Evolutionary conservation across 2,888 invertebrate genomes (phyloP), one percentile per base, ranked within the genome.

Genomic region (Phytoseiulus persimilis): DNA sequence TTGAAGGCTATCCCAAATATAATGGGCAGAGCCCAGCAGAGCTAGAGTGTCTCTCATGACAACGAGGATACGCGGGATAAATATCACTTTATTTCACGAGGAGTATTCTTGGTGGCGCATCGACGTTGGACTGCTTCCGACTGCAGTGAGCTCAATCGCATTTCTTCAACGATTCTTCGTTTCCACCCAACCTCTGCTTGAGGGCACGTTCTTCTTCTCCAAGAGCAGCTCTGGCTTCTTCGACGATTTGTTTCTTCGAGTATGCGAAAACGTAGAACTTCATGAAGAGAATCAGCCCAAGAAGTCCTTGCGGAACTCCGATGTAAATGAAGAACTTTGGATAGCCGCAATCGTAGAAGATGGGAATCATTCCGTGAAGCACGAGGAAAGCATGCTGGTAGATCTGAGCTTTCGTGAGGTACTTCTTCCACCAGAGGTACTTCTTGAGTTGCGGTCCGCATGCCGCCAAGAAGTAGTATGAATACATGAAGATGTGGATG

Each of bases 351-450:
- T 87, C 87, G 32, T 87, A 87, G 87, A 87, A 87, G n/a, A 87
- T 45, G 32, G 87, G 87, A 3, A 87, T 32, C 87, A 87, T 33
- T 87, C 87, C 87, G 39, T 87, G 87, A 39, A 87, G 87, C 32
- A 87, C 87, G 87, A 87, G 87, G 87, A 87, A 87, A 28, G 31
- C 45, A 33, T 87, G 87, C 0, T 87, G 87, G 87, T 87, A 87
- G 87, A 87, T 87, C 23, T 87, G 87, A 32, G 87, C 87, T 32
- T 87, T 87, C 32, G 87, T 87, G 33, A 87, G 87, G 39, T 87
- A 87, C 87, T 87, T 87, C 33, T 87, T 87, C 87, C 87, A 87
- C 87, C 87, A 87, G 39, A 87, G 87, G 39, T 87, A 87, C 33
- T 87, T 87, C 33, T 87, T 11, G 87, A 87, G n/a, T 14, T n/a